Base-by-base conservation (phyloP, 2,797 vertebrate species). In the Bovichtus diacanthus region DNA sequence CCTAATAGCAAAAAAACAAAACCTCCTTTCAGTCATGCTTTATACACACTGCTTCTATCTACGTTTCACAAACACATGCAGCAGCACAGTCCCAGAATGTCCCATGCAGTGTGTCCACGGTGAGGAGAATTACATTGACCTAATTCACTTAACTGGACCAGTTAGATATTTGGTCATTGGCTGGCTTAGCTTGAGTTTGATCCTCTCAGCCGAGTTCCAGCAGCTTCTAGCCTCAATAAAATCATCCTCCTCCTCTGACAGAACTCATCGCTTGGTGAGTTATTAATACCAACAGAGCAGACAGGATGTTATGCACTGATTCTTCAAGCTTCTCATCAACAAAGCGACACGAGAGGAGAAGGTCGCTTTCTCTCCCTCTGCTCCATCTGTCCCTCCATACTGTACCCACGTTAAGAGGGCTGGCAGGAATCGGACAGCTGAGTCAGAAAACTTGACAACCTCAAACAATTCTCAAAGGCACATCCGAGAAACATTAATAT, bases 261-360 rank as follows among this genome's bases (percentile, higher is more conserved):
- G 90, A 89, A 90, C 85, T 84, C 83, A 88, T 91, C 84, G 87
- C 86, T 81, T 39, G 51, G 53, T 75, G 88, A 82, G 90, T 91
- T 94, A 93, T 93, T 93, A 93, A 92, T 92, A 94, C 86, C 88
- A 89, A 78, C 83, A 55, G 84, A 87, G 85, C 78, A 84, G 89
- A 88, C 88, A 90, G 90, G 88, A 89, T 89, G 89, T 88, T 88
- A 82, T 90, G 89, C 88, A 87, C 88, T 77, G 88, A 91, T 91
- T 90, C 88, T 90, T 89, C 87, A 87, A 90, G 90, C 88, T 83
- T 81, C 84, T 87, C 87, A 87, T 90, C 87, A 91, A 83, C 87
- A 90, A 87, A 87, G 86, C 65, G 54, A 86, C 82, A 80, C 50
- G 71, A 71, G 70, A 81, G 65, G 63, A 82, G 83, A 81, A 80